Percentiles rank a stretch among this genome's conserved stretches.
Conservation (phyloP, 2,888 invertebrate species). For the Nyleta sp. region DNA sequence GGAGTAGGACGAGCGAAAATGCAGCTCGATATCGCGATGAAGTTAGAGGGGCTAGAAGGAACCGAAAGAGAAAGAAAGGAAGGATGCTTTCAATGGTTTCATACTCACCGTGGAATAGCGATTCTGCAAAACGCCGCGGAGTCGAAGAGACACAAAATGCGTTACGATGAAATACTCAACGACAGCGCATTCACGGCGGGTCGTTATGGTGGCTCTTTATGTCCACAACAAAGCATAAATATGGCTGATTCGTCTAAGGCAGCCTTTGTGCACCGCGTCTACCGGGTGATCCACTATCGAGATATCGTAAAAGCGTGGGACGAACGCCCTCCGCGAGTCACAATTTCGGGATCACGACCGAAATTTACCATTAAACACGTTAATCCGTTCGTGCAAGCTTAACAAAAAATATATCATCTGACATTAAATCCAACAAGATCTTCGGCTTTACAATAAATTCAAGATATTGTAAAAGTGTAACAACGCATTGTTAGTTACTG, state of each 20-base stretch:
- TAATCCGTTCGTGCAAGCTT: too few relatives aligned
- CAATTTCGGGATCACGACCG: conserved; percentile 57
- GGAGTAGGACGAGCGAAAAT: conserved; percentile 62
- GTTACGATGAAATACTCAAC: conserved; percentile 78
- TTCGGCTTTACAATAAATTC: too few relatives aligned
- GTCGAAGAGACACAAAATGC: conserved; percentile 72
- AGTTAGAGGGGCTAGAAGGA: conserved; percentile 57
- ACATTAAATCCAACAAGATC: too few relatives aligned
- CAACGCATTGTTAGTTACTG: too few relatives aligned
- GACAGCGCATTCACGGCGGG: conserved; percentile 73
- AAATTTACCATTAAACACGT: too few relatives aligned
- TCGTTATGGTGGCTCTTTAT: conserved; percentile 77
- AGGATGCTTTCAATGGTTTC: conserved; percentile 66
- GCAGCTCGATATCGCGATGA: conserved; percentile 60
- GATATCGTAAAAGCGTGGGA: conserved; percentile 74
- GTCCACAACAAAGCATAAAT: conserved; percentile 79
- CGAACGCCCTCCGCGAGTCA: conserved; percentile 61
- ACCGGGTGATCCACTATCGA: conserved; percentile 76
- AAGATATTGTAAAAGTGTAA: too few relatives aligned
- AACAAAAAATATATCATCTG: too few relatives aligned
- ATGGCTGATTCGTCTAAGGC: conserved; percentile 77
- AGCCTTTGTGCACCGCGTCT: conserved; percentile 74
- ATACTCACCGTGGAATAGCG: conserved; percentile 66
- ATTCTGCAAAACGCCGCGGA: conserved; percentile 65
- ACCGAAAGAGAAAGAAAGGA: conserved; percentile 58